Base-by-base conservation (phyloP, 2,797 vertebrate species). In the Miichthys miiuy region DNA sequence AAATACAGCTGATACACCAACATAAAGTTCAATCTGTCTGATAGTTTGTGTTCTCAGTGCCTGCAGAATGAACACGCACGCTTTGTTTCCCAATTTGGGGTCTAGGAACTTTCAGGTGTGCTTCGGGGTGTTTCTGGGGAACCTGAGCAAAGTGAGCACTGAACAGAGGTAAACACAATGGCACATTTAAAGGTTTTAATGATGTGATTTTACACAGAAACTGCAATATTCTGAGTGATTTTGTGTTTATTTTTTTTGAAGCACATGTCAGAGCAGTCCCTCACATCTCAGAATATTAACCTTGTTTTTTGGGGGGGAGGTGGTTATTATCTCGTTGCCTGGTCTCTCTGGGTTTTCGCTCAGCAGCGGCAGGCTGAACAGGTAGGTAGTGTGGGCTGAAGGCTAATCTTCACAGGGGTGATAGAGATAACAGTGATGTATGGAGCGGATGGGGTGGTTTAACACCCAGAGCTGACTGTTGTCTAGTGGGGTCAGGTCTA, bases 381-480 rank as follows among this genome's bases (percentile, higher is more conserved):
- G 68, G 83, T 75, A 80, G 80, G 87, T 58, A 79, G 84, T 12
- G 41, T 47, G 11, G 71, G 90, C 84, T 84, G 81, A 83, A 79
- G 84, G 85, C 88, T 94, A 89, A 93, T 95, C 92, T 94, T 89
- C 83, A 87, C 78, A 58, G 79, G 75, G 87, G 85, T 91, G 90
- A 91, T 89, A 66, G 91, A 90, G 91, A 94, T 94, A 93, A 90
- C 90, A 87, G 86, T 94, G 94, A 94, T 93, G 86, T 90, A 94
- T 94, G 87, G 89, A 81, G 87, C 72, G 63, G 84, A 83, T 78
- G 79, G 79, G 84, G 71, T 84, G 90, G 84, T 89, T 91, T 92
- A 94, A 90, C 92, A 93, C 86, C 85, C 78, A 69, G 82, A 88
- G 89, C 91, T 82, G 86, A 86, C 88, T 88, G 87, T 92, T 94